These are phyloP conservation scores for Tinea semifulvella DNA, from an alignment of 2,888 invertebrate genomes.

Conservation along the genomic window DNA sequence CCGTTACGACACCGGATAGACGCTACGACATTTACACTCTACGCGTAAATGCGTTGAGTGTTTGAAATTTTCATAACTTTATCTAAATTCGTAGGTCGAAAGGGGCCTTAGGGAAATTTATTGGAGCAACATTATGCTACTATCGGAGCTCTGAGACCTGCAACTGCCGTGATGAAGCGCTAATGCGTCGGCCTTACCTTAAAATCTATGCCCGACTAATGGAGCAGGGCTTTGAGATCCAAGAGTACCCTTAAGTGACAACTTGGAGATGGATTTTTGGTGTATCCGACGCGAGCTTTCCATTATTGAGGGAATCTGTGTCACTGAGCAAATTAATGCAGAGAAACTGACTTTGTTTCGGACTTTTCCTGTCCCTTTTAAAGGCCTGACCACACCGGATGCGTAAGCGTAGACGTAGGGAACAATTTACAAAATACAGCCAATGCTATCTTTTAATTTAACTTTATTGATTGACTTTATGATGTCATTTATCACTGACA, in stretches of 20 bases:
- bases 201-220: slow-evolving; percentile 10
- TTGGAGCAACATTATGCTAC: slow-evolving; percentile 46
- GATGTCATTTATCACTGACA: too few relatives aligned
- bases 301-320: slow-evolving; percentile 12
- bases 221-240: slow-evolving; percentile 31
- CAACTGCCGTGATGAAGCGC: slow-evolving; percentile 35
- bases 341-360: not conserved
- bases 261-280: slow-evolving; percentile 65
- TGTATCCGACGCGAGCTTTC: slow-evolving; percentile 32
- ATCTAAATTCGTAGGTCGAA: slow-evolving; percentile 57
- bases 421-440: too few relatives aligned
- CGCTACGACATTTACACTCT: slow-evolving; percentile 23
- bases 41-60: slow-evolving; percentile 51
- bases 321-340: slow-evolving; percentile 1
- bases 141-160: slow-evolving; percentile 36
- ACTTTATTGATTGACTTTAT: too few relatives aligned
- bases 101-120: slow-evolving; percentile 62
- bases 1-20: slow-evolving; percentile 11
- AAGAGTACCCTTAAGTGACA: slow-evolving; percentile 58
- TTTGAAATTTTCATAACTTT: slow-evolving; percentile 67
- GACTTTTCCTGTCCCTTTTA: not conserved
- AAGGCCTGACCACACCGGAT: too few relatives aligned
- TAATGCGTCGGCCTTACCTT: slow-evolving; percentile 39
- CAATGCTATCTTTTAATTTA: too few relatives aligned
- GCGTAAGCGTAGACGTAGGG: too few relatives aligned